Evolutionary conservation across 1,140 invertebrate genomes (phyloP), one percentile per base, ranked within the genome.

Genomic region (Eulimnadia texana): DNA sequence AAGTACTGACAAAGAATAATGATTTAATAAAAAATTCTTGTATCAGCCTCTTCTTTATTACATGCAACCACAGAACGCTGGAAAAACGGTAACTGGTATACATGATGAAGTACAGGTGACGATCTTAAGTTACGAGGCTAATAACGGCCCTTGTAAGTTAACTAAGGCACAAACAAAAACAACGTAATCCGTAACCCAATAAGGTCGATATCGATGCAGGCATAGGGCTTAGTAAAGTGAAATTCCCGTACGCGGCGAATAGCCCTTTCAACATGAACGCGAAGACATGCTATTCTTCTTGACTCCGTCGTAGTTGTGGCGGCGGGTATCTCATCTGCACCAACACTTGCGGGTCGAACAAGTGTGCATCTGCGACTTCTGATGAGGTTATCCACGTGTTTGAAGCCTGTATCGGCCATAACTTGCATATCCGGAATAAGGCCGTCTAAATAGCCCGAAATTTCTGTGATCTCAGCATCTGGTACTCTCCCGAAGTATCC

Each of bases 341-440:
- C 33, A 58, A 74, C 71, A 69, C 68, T 72, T 57, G 73, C 71
- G n/a, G 72, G 72, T 55, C 72, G 61, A 55, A 74, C 59, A 54
- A 75, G 59, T 49, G 63, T 52, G 49, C 69, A 67, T 20, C 68
- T 66, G 20, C 68, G 68, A 56, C 24, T 49, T 19, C 49, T 20
- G 25, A 72, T 55, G 47, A 70, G 57, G 53, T 56, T 6, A 27
- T 62, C 65, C 51, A 74, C 69, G 28, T 70, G 65, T 69, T 75
- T 74, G 60, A 71, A 73, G 19, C 69, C 71, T 56, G 70, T 66
- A 65, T 72, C 72, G 57, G 72, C 72, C 68, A 73, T 70, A 9
- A 73, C 63, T 53, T 29, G 27, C 61, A 33, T 63, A 22, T 65
- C 58, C 1, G 50, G 10, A 29, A 64, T 64, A 20, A 74, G 50